Evolutionary conservation across 2,888 invertebrate genomes (phyloP).

Genomic region (Caenorhabditis sp.): DNA sequence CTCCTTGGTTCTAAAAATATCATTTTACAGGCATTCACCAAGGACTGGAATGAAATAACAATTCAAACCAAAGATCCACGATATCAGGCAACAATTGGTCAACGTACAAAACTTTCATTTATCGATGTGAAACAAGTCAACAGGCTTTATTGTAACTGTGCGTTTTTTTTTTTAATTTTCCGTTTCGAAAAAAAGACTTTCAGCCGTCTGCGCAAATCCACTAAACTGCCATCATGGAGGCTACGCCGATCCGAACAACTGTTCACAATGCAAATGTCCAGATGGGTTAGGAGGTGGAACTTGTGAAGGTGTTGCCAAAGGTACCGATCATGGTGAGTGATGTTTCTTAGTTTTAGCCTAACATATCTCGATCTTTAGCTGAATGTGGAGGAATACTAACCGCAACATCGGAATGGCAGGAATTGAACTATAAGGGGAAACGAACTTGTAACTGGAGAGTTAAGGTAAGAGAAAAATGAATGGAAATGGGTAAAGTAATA

Average conservation of each 20-base stretch:
- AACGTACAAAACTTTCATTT: slow-evolving; percentile 59
- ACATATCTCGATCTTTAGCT: slow-evolving; percentile 13
- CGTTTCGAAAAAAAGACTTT: slow-evolving; percentile 12
- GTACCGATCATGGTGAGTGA: slow-evolving; percentile 28
- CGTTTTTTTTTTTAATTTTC: slow-evolving; percentile 9
- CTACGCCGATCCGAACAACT: slow-evolving; percentile 66
- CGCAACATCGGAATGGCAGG: slow-evolving; percentile 62
- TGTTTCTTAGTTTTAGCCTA: neutral
- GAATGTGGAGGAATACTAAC: slow-evolving; percentile 60
- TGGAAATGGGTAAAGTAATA: neutral
- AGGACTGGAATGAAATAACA: slow-evolving; percentile 63
- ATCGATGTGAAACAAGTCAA: slow-evolving; percentile 68
- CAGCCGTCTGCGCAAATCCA: slow-evolving; percentile 51
- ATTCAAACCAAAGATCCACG: slow-evolving; percentile 57
- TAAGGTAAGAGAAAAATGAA: slow-evolving; percentile 41
- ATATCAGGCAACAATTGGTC: slow-evolving; percentile 65
- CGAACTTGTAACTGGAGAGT: slow-evolving; percentile 65
- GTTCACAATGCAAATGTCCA: slow-evolving; percentile 62
- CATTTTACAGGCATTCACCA: slow-evolving; percentile 60
- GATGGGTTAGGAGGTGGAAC: slow-evolving; percentile 45
- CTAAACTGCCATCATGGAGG: slow-evolving; percentile 59
- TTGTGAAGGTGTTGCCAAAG: slow-evolving; percentile 37
- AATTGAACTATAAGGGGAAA: slow-evolving; percentile 65
- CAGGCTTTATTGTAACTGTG: slow-evolving; percentile 62
- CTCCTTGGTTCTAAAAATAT: too few species aligned